Percentiles rank a stretch among this genome's conserved stretches.
Conservation (phyloP, 2,888 invertebrate genomes). For the Cheilosia impressa region DNA sequence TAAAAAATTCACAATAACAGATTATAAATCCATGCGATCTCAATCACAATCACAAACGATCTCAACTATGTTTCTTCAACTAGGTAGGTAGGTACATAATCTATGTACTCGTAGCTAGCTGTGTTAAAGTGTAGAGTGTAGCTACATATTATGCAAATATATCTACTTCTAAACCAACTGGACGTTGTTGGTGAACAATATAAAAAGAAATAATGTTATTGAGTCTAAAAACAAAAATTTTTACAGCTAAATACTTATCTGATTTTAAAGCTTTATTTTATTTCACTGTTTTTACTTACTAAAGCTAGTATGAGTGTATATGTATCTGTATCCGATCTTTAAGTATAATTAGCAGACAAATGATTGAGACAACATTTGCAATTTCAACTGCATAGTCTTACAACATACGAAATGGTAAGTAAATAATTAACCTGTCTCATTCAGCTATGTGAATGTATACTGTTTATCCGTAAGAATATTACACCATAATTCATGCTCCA, state of each 20-base stretch:
- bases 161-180: too few relatives aligned
- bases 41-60: too few relatives aligned
- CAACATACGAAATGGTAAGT: conserved; percentile 12
- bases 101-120: too few relatives aligned
- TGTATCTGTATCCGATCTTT: background rate
- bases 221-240: background rate
- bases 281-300: background rate
- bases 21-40: too few relatives aligned
- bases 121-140: too few relatives aligned
- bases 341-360: background rate
- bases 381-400: background rate
- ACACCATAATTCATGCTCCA: conserved; percentile 74
- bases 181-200: too few relatives aligned
- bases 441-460: conserved; percentile 75
- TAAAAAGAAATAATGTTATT: background rate
- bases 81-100: too few relatives aligned
- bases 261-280: background rate
- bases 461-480: conserved; percentile 67
- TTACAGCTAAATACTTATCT: background rate
- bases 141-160: too few relatives aligned
- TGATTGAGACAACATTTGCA: conserved; percentile 13
- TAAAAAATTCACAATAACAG: background rate
- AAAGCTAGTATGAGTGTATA: background rate
- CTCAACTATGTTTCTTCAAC: too few relatives aligned
- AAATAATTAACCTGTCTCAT: conserved; percentile 67